Evolutionary conservation across 2,888 invertebrate species (phyloP), one percentile per base, ranked within the genome.

Genomic region (Aplocera efformata): DNA sequence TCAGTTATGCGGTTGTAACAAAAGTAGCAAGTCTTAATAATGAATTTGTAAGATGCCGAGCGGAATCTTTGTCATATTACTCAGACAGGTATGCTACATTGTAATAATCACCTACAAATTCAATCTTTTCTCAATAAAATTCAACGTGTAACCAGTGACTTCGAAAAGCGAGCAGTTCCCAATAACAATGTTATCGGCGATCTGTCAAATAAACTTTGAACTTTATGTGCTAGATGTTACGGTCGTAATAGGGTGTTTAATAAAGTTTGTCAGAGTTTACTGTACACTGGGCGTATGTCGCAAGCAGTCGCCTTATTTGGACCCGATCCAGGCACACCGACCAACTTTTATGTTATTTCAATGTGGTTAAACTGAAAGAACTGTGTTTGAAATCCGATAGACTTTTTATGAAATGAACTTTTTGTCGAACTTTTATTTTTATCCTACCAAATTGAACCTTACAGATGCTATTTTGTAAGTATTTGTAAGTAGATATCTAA

Each of bases 221-320:
- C 74, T 63, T 62, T 77, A 70, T 55, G 9, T 1, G 11, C 10
- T 40, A 36, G 39, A 10, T 21, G 44, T 57, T 71, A 61, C 57
- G 62, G 58, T 48, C 48, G 52, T 37, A 39, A 31, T 26, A 32
- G 37, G 42, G 23, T 52, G 56, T 61, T 58, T 54, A 47, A 50
- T 60, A 53, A 56, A 61, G 39, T 56, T 61, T 59, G 67, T 40
- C 48, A 48, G 50, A 56, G 54, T 64, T 64, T 63, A 63, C 57
- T 66, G 72, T 70, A 64, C 73, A 73, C 63, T 63, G 61, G 64
- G 73, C 77, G 79, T 75, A 79, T 81, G 83, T 80, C 76, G 77
- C 71, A 78, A 72, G 74, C 83, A 81, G 74, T 79, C 79, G 75
- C 84, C 84, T 82, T 85, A 84, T 86, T 88, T 86, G 86, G 86